Evolutionary conservation across 2,797 vertebrate species (phyloP).

Genomic region (Ceyx erithaca): DNA sequence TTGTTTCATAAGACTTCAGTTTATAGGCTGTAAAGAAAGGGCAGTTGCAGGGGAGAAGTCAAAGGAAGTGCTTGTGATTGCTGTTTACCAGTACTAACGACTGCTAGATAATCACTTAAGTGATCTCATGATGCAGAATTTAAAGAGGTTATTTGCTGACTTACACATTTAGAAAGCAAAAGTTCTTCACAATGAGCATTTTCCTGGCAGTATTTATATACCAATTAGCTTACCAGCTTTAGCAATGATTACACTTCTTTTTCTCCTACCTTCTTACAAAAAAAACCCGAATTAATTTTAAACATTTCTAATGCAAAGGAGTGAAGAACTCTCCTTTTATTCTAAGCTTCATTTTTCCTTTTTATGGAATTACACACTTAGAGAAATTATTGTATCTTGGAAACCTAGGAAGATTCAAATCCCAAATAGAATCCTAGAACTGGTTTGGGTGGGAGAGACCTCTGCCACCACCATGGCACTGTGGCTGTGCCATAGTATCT

Average conservation of each 20-base stretch:
- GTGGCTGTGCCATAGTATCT: neutral
- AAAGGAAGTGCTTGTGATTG: neutral
- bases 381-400: neutral
- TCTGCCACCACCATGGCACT: neutral
- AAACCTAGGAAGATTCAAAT: neutral
- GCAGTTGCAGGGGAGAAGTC: neutral
- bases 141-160: conserved; percentile 36
- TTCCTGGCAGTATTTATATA: conserved; percentile 65
- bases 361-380: neutral
- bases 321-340: neutral
- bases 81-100: conserved; percentile 11
- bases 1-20: neutral
- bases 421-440: neutral
- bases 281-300: conserved; percentile 28
- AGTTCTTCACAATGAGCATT: conserved; percentile 37
- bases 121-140: conserved; percentile 5
- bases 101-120: conserved; percentile 19
- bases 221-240: conserved; percentile 61
- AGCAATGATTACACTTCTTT: conserved; percentile 37
- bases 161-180: conserved; percentile 20
- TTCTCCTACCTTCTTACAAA: neutral
- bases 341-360: neutral
- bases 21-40: neutral
- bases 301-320: neutral
- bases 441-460: neutral